Evolutionary conservation across 2,888 invertebrate genomes (phyloP).

Genomic region (Oxyteleia sp.): DNA sequence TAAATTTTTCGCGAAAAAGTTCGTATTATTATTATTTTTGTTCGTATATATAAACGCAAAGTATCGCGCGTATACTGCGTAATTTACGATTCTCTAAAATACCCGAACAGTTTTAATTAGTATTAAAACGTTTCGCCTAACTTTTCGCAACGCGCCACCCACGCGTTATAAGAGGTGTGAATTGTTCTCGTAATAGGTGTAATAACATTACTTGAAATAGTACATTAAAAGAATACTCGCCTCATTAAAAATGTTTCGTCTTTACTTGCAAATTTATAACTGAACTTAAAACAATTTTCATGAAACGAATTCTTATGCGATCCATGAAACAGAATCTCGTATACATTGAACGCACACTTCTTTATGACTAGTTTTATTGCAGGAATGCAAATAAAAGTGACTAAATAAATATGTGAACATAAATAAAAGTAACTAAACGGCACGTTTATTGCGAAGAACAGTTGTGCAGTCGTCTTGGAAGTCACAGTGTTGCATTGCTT

Average conservation of each 20-base stretch:
- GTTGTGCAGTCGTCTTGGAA: constrained; percentile 41
- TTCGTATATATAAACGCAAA: too few species aligned
- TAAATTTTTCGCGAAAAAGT: too few species aligned
- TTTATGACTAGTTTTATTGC: constrained; percentile 70
- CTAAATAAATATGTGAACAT: constrained; percentile 73
- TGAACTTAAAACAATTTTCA: constrained; percentile 32
- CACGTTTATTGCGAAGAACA: constrained; percentile 61
- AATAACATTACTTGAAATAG: constrained; percentile 61
- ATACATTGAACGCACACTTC: constrained; percentile 62
- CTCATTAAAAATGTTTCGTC: constrained; percentile 57
- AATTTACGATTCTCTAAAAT: background rate
- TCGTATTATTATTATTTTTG: too few species aligned
- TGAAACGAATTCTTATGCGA: constrained; percentile 50
- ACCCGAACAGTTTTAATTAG: background rate
- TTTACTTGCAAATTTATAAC: constrained; percentile 50
- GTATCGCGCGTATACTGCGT: too few species aligned
- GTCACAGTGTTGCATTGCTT: constrained; percentile 48
- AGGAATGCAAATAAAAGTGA: constrained; percentile 72
- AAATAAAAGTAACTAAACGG: constrained; percentile 69
- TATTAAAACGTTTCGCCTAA: background rate
- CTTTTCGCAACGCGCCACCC: constrained; percentile 12
- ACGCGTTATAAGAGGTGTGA: constrained; percentile 49
- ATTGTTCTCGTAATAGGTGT: constrained; percentile 53
- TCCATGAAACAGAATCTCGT: constrained; percentile 63
- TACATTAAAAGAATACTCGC: constrained; percentile 47